Conservation (phyloP, 2,797 vertebrate genomes). For the Sebastes ruberrimus region DNA sequence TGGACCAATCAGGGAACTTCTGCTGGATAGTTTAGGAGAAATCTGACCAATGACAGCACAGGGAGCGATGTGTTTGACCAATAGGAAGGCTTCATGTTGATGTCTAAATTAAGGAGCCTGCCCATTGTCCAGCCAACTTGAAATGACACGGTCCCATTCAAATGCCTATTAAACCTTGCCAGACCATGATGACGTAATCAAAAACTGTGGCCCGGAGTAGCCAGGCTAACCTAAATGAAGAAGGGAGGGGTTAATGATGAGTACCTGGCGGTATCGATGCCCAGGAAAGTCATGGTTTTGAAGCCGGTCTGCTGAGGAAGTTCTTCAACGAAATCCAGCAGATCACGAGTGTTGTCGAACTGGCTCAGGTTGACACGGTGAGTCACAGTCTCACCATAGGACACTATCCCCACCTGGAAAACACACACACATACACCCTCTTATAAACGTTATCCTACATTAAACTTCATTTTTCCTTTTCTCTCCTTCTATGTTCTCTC, state of each 20-base stretch:
- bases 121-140: not conserved
- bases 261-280: slow-evolving; percentile 93
- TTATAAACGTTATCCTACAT: slow-evolving; percentile 22
- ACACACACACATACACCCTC: slow-evolving; percentile 27
- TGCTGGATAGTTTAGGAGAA: not conserved
- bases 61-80: not conserved
- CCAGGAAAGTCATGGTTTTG: slow-evolving; percentile 91
- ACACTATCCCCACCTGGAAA: slow-evolving; percentile 94
- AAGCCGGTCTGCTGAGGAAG: slow-evolving; percentile 87
- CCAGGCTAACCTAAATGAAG: not conserved
- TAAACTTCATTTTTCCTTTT: slow-evolving; percentile 12
- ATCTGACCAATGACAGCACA: not conserved
- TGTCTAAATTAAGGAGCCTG: not conserved
- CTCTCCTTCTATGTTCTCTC: not conserved
- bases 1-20: not conserved
- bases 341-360: slow-evolving; percentile 83
- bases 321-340: slow-evolving; percentile 78
- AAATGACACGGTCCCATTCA: not conserved
- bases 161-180: not conserved
- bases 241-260: not conserved
- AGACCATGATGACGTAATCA: not conserved
- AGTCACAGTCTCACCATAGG: slow-evolving; percentile 91
- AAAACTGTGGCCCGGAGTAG: not conserved
- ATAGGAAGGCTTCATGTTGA: not conserved
- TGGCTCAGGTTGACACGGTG: slow-evolving; percentile 94